Evolutionary conservation across 2,797 vertebrate species (phyloP), one percentile per base, ranked within the genome.

Genomic region (Sebastes vulpes): DNA sequence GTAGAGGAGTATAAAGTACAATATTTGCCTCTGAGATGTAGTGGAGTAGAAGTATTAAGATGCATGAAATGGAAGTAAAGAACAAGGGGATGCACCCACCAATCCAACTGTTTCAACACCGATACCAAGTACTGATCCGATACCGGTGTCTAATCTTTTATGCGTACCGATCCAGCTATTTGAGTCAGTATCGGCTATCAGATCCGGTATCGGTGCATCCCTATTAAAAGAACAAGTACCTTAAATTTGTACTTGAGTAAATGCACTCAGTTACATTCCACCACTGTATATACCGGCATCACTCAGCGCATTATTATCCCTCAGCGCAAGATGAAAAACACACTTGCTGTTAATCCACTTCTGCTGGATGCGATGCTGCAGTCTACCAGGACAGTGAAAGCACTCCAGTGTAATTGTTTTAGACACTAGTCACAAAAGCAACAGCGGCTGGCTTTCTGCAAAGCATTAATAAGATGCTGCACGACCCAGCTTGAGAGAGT

Each of bases 281-380:
- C 42, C 42, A n/a, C 16, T 18, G 56, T 26, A 16, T 42, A 14
- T 5, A 14, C 6, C 2, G 2, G 59, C 12, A 25, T 65, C 29
- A 53, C 58, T 28, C 53, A 58, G 63, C 31, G 3, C 18, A 7
- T 21, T 38, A 68, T 72, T 32, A 57, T 81, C 53, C 23, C 50
- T 60, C 59, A 28, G 38, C 4, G 1, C 20, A 26, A 31, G 12
- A 77, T 75, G 26, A 81, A 53, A 53, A 65, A 77, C 60, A 35
- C 56, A 67, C 71, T 12, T 12, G 29, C 63, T 32, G 32, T 59
- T 70, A 29, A 61, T 32, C 74, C 31, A 65, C 50, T 73, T 82
- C 32, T 20, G 64, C 65, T 68, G 56, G 60, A 80, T 67, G 60
- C 65, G 38, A 38, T 63, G 83, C 65, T 61, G 75, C 77, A 87